Evolutionary conservation across 2,113 vertebrate species (phyloP).

Genomic region (Ictalurus furcatus): DNA sequence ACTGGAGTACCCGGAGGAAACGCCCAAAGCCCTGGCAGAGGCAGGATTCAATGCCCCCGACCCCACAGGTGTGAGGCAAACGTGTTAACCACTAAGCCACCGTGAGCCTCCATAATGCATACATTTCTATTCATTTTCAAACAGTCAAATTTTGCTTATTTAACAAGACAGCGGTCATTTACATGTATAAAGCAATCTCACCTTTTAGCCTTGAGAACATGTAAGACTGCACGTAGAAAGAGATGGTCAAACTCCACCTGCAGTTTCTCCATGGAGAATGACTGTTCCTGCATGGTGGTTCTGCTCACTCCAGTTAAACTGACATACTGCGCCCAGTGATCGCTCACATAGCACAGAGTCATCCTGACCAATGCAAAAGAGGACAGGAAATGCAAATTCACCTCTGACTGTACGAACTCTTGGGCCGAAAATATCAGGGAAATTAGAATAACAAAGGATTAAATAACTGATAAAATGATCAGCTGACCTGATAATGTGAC

Average conservation of each 20-base stretch:
- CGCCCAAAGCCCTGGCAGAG: too few relatives aligned
- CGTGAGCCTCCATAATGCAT: too few relatives aligned
- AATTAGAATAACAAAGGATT: not conserved
- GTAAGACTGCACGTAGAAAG: slow-evolving; percentile 88
- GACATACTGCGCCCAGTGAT: slow-evolving; percentile 92
- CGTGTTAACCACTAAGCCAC: too few relatives aligned
- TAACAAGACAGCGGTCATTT: not conserved
- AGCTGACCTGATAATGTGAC: slow-evolving; percentile 87
- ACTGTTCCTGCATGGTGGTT: slow-evolving; percentile 65
- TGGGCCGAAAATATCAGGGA: not conserved
- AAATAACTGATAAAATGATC: not conserved
- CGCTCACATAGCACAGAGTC: slow-evolving; percentile 91
- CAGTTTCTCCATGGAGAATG: slow-evolving; percentile 85
- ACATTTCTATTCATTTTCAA: not conserved
- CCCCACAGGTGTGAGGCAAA: too few relatives aligned
- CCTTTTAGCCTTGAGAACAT: slow-evolving; percentile 96
- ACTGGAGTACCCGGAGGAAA: too few relatives aligned
- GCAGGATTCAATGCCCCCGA: too few relatives aligned
- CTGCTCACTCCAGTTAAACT: slow-evolving; percentile 65
- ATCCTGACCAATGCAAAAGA: slow-evolving; percentile 71
- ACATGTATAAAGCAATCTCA: slow-evolving; percentile 45
- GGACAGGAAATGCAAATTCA: not conserved
- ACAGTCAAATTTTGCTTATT: not conserved
- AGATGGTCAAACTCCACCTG: slow-evolving; percentile 94
- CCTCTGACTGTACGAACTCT: not conserved